These are phyloP conservation scores for Goniozus legneri DNA, from an alignment of 1,140 invertebrate genomes.

Conservation along the genomic window DNA sequence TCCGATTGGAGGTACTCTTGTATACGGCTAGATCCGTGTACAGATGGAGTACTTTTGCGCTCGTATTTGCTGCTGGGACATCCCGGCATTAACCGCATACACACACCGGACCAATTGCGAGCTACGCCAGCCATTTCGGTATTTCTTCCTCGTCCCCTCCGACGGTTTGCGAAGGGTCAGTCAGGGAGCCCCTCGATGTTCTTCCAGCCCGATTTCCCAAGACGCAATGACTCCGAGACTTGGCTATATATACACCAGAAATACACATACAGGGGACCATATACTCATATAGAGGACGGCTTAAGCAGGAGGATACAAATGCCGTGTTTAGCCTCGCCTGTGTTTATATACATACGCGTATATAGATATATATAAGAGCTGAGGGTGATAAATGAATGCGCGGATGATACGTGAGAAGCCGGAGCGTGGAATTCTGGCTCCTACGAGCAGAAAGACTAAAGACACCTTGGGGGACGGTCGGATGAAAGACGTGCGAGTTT, in stretches of 20 bases:
- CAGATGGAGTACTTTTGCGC: no score
- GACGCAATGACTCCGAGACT: constrained; percentile 4
- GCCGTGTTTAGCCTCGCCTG: constrained; percentile 10
- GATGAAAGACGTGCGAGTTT: constrained; percentile 1
- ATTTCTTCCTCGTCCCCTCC: not conserved
- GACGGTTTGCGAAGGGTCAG: constrained; percentile 6
- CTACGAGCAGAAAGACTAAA: constrained; percentile 13
- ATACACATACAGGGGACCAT: not conserved
- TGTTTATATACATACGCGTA: not conserved
- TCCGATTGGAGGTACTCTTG: no score
- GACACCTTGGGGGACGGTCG: constrained; percentile 15
- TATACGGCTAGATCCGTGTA: no score
- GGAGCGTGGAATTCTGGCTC: not conserved
- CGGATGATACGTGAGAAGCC: constrained; percentile 12
- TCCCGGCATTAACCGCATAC: no score
- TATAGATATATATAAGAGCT: not conserved
- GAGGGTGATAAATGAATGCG: constrained; percentile 28
- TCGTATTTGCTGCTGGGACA: no score
- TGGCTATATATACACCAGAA: not conserved
- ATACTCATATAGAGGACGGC: not conserved
- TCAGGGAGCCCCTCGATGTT: constrained; percentile 7
- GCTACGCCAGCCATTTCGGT: no score
- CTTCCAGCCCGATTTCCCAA: constrained; percentile 17
- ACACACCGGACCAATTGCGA: no score
- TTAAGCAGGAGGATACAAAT: constrained; percentile 16